These are phyloP conservation scores for Polyodon spathula DNA, from an alignment of 2,113 vertebrate genomes.

Conservation along the genomic window DNA sequence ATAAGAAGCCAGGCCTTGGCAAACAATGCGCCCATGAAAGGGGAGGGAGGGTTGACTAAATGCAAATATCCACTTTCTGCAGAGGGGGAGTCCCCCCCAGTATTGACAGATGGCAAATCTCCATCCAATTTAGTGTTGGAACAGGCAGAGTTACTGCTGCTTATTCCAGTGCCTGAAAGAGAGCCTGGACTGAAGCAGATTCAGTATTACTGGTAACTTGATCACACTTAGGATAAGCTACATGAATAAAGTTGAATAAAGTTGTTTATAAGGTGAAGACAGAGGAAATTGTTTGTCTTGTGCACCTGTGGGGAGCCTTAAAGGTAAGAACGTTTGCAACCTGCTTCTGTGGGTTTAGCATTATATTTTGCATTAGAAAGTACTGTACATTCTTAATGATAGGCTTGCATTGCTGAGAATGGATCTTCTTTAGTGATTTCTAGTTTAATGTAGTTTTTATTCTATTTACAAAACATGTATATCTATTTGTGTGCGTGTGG, in stretches of 20 bases:
- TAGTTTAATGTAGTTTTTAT: too few relatives aligned
- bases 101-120: slow-evolving; percentile 35
- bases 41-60: slow-evolving; percentile 57
- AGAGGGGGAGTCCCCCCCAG: slow-evolving; percentile 38
- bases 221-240: neutral
- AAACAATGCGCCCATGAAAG: slow-evolving; percentile 58
- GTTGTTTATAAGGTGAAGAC: slow-evolving; percentile 7
- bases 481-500: neutral
- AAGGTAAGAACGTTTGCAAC: slow-evolving; percentile 8
- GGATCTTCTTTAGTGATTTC: too few relatives aligned
- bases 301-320: slow-evolving; percentile 38
- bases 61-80: slow-evolving; percentile 62
- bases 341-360: neutral
- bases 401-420: neutral
- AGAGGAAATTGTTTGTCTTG: slow-evolving; percentile 18
- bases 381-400: neutral
- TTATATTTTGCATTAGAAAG: neutral
- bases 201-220: neutral
- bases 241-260: slow-evolving; percentile 1
- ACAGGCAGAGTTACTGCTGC: slow-evolving; percentile 13
- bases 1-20: slow-evolving; percentile 52
- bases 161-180: neutral
- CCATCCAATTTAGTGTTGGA: slow-evolving; percentile 21
- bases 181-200: neutral
- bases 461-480: neutral